These are phyloP conservation scores for Pocillopora verrucosa DNA, from an alignment of 64 coral and sea anemone species.

Conservation along the genomic window DNA sequence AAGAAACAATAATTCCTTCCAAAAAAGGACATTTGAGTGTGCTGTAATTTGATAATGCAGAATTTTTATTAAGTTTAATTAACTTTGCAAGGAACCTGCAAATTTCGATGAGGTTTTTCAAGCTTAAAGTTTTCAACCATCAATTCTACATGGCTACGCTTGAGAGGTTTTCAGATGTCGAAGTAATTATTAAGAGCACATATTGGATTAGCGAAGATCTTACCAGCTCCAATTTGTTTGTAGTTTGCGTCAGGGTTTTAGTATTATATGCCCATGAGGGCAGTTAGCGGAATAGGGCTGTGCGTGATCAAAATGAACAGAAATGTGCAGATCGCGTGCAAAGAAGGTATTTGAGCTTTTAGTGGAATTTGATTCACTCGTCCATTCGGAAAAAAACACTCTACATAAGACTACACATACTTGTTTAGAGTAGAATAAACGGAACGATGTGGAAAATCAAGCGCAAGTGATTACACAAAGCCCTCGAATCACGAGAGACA, in stretches of 20 bases:
- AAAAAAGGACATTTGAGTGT: neutral
- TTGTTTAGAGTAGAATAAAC: neutral
- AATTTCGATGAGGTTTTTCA: neutral
- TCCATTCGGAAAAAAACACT: neutral
- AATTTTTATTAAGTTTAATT: constrained; percentile 3
- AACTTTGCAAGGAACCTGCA: neutral
- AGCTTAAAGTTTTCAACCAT: neutral
- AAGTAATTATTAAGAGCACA: neutral
- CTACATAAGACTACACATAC: neutral
- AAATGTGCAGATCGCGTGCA: neutral
- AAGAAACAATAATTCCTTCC: neutral
- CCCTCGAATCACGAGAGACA: neutral
- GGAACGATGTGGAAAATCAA: neutral
- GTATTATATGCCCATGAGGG: neutral
- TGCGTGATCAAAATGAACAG: neutral
- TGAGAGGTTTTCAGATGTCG: neutral
- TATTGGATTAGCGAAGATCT: constrained; percentile 9
- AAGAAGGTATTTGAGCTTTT: neutral
- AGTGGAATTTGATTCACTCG: neutral
- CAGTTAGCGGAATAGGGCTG: neutral
- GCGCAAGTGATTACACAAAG: constrained; percentile 3
- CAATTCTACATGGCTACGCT: neutral
- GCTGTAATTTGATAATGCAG: constrained; percentile 1
- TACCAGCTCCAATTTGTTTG: constrained; percentile 31
- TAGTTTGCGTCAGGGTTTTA: neutral